Base-by-base conservation (phyloP, 2,113 vertebrate species). In the Papio anubis region DNA sequence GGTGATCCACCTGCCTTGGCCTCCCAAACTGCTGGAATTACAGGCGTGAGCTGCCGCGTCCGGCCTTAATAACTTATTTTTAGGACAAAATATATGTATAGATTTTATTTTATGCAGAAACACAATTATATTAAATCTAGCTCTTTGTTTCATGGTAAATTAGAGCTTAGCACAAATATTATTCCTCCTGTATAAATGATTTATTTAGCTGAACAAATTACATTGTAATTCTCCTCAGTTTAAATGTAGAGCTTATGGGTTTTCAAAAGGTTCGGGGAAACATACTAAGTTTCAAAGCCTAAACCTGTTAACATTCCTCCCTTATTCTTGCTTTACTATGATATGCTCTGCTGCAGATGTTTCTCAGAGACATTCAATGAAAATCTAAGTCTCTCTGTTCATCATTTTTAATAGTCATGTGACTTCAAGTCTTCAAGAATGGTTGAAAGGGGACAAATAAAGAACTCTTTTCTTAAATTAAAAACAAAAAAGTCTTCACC, bases 381-480 rank as follows among this genome's bases (percentile, higher is more conserved):
- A 92, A 86, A 88, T 72, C n/a, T 75, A 88, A 48, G 48, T 72
- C 11, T 59, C 23, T 52, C 17, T 82, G 52, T n/a, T 73, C 61
- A 64, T 82, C 45, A 61, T 72, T 81, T 88, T 79, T 50, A 85
- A 78, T 35, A 81, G 14, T 9, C 3, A 52, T 7, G 2, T 61
- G 57, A 90, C 88, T 79, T 72, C 40, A 57, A 27, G 3, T 68
- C 38, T 64, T 50, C 81, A 21, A 89, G 78, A 95, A 92, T 75
- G 5, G 59, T 55, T 85, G 68, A 75, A 73, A n/a, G 35, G 80
- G 20, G 40, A 27, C 30, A 92, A 52, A 81, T n/a, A 75, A 78
- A 12, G 10, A 95, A 66, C 10, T 30, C 48, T 84, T 95, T 96
- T 81, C 70, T 94, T 93, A 59, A 90, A 45, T 78, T 66, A 11